Evolutionary conservation across 2,113 vertebrate genomes (phyloP).

Genomic region (Deroptyus accipitrinus): DNA sequence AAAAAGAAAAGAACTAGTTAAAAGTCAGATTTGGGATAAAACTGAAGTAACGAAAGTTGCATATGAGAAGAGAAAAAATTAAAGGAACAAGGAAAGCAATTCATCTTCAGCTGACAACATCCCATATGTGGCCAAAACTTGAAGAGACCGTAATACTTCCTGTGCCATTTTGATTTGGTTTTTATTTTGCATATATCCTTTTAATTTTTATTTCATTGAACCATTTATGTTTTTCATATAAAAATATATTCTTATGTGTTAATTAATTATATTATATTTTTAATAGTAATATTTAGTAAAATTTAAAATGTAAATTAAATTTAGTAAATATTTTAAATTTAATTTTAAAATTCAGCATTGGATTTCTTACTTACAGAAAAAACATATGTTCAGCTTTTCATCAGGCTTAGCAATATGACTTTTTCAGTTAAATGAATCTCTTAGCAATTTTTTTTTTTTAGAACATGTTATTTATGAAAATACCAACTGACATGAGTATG

Average conservation of each 20-base stretch:
- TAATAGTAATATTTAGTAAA: background rate
- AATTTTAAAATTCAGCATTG: background rate
- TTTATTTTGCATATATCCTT: background rate
- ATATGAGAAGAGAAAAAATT: background rate
- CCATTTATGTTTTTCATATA: background rate
- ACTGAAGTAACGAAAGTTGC: background rate
- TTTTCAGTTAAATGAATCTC: background rate
- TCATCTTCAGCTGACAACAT: background rate
- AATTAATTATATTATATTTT: background rate
- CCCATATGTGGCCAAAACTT: background rate
- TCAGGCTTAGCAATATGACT: background rate
- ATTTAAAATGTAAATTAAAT: background rate
- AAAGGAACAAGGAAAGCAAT: background rate
- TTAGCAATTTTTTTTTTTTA: background rate
- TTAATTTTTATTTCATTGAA: background rate
- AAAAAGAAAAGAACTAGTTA: background rate
- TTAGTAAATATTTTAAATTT: background rate
- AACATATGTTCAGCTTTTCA: background rate
- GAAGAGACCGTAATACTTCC: background rate
- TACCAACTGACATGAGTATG: background rate
- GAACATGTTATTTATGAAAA: background rate
- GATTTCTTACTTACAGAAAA: background rate
- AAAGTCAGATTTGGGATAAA: background rate
- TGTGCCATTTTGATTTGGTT: background rate
- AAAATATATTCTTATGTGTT: background rate